Conservation (phyloP, 1,140 invertebrate species). For the Xylocopa sonorina region DNA sequence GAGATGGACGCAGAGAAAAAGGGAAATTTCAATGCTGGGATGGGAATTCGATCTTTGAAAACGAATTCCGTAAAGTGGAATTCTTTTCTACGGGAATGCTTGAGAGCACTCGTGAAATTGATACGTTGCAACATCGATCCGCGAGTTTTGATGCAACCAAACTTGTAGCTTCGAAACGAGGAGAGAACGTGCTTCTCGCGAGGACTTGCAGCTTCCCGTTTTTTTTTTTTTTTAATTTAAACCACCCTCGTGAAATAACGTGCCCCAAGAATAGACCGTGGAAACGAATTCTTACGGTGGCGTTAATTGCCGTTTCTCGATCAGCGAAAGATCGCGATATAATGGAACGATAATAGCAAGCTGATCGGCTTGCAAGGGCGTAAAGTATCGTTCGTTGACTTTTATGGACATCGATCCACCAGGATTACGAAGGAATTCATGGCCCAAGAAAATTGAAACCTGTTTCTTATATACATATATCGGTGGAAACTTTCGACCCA, state of each 20-base stretch:
- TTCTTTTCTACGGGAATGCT: not conserved
- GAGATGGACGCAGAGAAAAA: not conserved
- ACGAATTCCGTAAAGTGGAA: not conserved
- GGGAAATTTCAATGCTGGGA: not conserved
- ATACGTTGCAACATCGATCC: slow-evolving; percentile 28
- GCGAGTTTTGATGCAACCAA: not conserved
- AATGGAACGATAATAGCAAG: not conserved
- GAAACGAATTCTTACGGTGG: slow-evolving; percentile 22
- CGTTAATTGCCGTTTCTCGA: slow-evolving; percentile 21
- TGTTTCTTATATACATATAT: too few relatives aligned
- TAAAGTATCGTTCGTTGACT: not conserved
- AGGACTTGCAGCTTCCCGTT: too few relatives aligned
- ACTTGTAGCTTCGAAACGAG: not conserved
- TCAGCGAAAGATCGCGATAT: not conserved
- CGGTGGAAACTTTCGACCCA: not conserved
- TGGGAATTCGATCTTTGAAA: not conserved
- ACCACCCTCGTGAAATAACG: slow-evolving; percentile 30
- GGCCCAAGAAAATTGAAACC: not conserved
- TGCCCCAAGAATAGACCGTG: slow-evolving; percentile 1
- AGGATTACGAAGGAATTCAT: not conserved
- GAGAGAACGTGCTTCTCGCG: not conserved
- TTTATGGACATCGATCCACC: not conserved
- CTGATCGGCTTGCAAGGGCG: too few relatives aligned
- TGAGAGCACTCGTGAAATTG: not conserved
- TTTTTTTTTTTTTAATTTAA: slow-evolving; percentile 31